A percentile compares a stretch with the other conserved stretches of the same genome.
Evolutionary conservation across 2,888 invertebrate species (phyloP).

Genomic region (Drosophila kanekoi): DNA sequence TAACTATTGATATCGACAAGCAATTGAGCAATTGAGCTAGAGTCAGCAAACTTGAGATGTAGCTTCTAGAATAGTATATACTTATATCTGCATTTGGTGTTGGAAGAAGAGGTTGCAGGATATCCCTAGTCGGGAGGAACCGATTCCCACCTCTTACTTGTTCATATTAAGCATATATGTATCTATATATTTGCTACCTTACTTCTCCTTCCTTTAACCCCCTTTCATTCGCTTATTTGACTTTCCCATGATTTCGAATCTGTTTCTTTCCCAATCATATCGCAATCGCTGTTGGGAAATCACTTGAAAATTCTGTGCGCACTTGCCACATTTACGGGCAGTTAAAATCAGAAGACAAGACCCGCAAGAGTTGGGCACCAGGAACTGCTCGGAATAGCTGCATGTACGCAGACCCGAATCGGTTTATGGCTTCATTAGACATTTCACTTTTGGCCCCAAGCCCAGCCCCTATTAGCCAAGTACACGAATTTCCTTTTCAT

Average conservation of each 20-base stretch:
- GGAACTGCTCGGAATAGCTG: slow-evolving; percentile 45
- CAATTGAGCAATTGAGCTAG: too few relatives aligned
- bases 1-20: too few relatives aligned
- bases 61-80: too few relatives aligned
- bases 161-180: too few relatives aligned
- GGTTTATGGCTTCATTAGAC: slow-evolving; percentile 76
- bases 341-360: slow-evolving; percentile 38
- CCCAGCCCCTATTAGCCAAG: slow-evolving; percentile 29
- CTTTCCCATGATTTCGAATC: slow-evolving; percentile 6
- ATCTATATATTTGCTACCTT: not conserved
- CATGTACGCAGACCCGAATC: slow-evolving; percentile 47
- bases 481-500: slow-evolving; percentile 62
- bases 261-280: not conserved
- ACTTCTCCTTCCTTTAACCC: not conserved
- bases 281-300: slow-evolving; percentile 37
- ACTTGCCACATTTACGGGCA: slow-evolving; percentile 48
- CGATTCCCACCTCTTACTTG: too few relatives aligned
- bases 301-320: slow-evolving; percentile 33
- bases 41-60: too few relatives aligned
- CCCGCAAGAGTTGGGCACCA: slow-evolving; percentile 38
- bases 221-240: slow-evolving; percentile 26
- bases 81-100: too few relatives aligned
- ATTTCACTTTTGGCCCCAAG: slow-evolving; percentile 65
- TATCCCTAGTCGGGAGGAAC: too few relatives aligned
- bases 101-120: too few relatives aligned